Evolutionary conservation across 2,888 invertebrate genomes (phyloP).

Genomic region (Eupithecia inturbata): DNA sequence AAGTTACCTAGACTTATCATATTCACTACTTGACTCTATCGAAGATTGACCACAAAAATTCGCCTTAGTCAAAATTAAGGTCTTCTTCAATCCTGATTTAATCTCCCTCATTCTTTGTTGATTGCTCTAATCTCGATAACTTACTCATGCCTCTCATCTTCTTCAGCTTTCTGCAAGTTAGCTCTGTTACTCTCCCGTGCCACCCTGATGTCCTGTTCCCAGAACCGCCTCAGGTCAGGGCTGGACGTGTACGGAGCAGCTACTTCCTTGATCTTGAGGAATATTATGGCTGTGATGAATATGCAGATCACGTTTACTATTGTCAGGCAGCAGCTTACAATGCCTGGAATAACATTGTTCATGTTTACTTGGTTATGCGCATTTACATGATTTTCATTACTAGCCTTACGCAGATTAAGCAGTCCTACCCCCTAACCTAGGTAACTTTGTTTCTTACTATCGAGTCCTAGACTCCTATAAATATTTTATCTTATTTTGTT

Average conservation of each 20-base stretch:
- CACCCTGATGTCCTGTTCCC: constrained; percentile 91
- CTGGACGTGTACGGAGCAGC: constrained; percentile 91
- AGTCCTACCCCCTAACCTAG: too few relatives aligned
- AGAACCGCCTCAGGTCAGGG: constrained; percentile 89
- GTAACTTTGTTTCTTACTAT: too few relatives aligned
- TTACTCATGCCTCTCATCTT: constrained; percentile 76
- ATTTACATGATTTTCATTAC: too few relatives aligned
- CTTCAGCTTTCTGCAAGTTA: constrained; percentile 84
- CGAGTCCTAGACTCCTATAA: too few relatives aligned
- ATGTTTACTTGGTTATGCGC: too few relatives aligned
- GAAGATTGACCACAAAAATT: background rate
- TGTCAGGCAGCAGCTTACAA: constrained; percentile 91
- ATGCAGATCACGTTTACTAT: constrained; percentile 93
- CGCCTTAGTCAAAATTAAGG: background rate
- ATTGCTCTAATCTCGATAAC: constrained; percentile 27
- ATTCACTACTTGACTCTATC: too few relatives aligned
- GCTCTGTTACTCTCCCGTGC: constrained; percentile 88
- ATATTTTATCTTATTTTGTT: too few relatives aligned
- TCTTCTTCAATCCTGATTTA: background rate
- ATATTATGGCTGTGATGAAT: constrained; percentile 90
- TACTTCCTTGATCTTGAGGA: constrained; percentile 93
- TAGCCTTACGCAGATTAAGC: too few relatives aligned
- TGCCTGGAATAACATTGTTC: constrained; percentile 70
- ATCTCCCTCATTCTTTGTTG: background rate
- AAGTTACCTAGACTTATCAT: too few relatives aligned